These are phyloP conservation scores for Lymantria monacha DNA, from an alignment of 2,888 invertebrate species.

Conservation along the genomic window DNA sequence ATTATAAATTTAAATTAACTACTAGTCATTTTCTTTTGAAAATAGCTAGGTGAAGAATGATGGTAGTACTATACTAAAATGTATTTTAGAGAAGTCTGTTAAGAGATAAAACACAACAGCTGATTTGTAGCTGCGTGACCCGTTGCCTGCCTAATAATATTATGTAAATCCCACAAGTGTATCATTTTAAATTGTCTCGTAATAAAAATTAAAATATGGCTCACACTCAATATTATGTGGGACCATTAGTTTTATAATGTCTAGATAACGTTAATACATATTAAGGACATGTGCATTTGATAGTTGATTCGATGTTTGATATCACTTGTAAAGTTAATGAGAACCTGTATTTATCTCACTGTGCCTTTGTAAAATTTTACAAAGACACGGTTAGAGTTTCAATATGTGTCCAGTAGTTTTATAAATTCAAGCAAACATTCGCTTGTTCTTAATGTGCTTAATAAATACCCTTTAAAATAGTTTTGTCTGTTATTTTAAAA, in stretches of 20 bases:
- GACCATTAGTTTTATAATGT: constrained; percentile 53
- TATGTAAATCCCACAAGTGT: constrained; percentile 30
- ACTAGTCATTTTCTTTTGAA: constrained; percentile 80
- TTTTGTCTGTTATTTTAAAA: too few relatives aligned
- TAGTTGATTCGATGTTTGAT: neutral
- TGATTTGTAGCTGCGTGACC: constrained; percentile 17
- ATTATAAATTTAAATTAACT: constrained; percentile 47
- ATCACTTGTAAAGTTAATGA: too few relatives aligned
- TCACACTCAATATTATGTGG: constrained; percentile 60
- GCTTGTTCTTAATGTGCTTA: too few relatives aligned
- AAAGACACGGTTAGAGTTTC: too few relatives aligned
- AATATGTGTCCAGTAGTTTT: too few relatives aligned
- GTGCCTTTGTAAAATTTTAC: too few relatives aligned
- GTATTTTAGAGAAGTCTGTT: constrained; percentile 30
- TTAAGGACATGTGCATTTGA: constrained; percentile 17
- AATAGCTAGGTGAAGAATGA: constrained; percentile 69
- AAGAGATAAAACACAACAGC: constrained; percentile 16
- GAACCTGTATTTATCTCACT: too few relatives aligned
- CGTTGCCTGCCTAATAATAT: constrained; percentile 17
- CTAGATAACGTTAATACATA: constrained; percentile 32
- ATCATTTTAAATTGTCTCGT: constrained; percentile 34
- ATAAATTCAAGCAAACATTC: too few relatives aligned
- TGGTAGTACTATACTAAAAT: constrained; percentile 39
- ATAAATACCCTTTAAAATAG: too few relatives aligned
- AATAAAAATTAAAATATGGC: constrained; percentile 33